Evolutionary conservation across 2,888 invertebrate species (phyloP), one percentile per base, ranked within the genome.

Genomic region (Lydus trimaculatus): DNA sequence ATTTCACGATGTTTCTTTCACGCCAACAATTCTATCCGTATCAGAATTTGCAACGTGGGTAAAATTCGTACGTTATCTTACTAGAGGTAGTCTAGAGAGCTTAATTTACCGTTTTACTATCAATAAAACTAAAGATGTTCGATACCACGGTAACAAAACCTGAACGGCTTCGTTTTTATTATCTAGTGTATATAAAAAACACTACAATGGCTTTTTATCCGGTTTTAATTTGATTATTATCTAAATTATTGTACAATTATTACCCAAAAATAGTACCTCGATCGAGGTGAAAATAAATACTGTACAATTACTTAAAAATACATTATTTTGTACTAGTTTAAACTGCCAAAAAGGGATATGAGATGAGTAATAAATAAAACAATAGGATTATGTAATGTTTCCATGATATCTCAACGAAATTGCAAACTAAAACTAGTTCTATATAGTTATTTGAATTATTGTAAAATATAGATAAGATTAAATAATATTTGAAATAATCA

Each of bases 331-430:
- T 70, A 70, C 70, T 70, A 61, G 36, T 66, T 31, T 43, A 65
- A 69, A 63, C 39, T 33, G 23, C 63, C 56, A 52, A 7, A 31
- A 31, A 60, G 56, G 11, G 15, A 28, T 60, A 1, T 31, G 59
- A 8, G 77, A 52, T 83, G 83, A 15, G 84, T 84, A 20, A 48
- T 48, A 20, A 8, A 20, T 48, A 20, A 20, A 48, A 48, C 20
- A 20, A 48, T 20, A 48, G 8, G 4, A 15, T 36, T 36, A 36
- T 36, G 33, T 11, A 59, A 60, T 33, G 17, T 17, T 60, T 31
- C 20, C 23, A 60, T 31, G 33, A 25, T 33, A n/a, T 11, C 6
- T 25, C 28, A 59, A 59, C 17, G 28, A 25, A 28, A 31, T 59
- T 31, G 2, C 1, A 9, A 58, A 58, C n/a, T 58, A 28, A 31